phyloP scores from a whole-genome alignment of 1,140 invertebrate genomes.

The Atta colombica region DNA sequence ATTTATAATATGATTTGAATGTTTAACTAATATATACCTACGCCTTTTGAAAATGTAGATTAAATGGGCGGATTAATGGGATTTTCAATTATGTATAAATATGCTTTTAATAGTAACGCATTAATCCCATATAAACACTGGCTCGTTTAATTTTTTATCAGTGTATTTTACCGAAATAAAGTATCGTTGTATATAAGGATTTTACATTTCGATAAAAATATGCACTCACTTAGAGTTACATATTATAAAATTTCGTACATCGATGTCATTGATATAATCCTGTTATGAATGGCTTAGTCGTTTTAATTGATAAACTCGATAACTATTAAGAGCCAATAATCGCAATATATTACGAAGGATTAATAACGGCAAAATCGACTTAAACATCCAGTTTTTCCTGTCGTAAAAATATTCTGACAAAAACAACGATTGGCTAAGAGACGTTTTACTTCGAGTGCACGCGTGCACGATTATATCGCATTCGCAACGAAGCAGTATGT shows the following conservation, averaged over 20 bases:
- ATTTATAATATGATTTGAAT: constrained; percentile 22
- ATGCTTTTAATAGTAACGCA: background rate
- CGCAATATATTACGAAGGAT: constrained; percentile 50
- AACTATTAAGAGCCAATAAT: constrained; percentile 54
- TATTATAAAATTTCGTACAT: constrained; percentile 18
- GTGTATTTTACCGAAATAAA: background rate
- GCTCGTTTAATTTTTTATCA: background rate
- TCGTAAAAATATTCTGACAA: constrained; percentile 35
- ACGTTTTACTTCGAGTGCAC: constrained; percentile 16
- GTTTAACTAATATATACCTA: constrained; percentile 14
- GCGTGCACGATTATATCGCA: background rate
- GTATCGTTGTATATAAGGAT: background rate
- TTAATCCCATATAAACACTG: constrained; percentile 10
- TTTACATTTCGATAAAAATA: constrained; percentile 21
- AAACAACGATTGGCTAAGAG: constrained; percentile 1
- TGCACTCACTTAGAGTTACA: background rate
- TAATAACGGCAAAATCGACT: constrained; percentile 52
- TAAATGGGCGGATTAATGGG: constrained; percentile 19
- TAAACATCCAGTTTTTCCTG: constrained; percentile 17
- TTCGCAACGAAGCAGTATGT: background rate
- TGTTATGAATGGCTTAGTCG: constrained; percentile 47
- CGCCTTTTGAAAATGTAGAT: constrained; percentile 24
- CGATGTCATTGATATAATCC: constrained; percentile 40
- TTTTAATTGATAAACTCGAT: constrained; percentile 58
- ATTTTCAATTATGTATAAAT: constrained; percentile 22